A percentile compares a stretch with the other conserved stretches of the same genome.
These are phyloP conservation scores for Epicampocera succincta DNA, from an alignment of 2,888 invertebrate species.

Conservation along the genomic window DNA sequence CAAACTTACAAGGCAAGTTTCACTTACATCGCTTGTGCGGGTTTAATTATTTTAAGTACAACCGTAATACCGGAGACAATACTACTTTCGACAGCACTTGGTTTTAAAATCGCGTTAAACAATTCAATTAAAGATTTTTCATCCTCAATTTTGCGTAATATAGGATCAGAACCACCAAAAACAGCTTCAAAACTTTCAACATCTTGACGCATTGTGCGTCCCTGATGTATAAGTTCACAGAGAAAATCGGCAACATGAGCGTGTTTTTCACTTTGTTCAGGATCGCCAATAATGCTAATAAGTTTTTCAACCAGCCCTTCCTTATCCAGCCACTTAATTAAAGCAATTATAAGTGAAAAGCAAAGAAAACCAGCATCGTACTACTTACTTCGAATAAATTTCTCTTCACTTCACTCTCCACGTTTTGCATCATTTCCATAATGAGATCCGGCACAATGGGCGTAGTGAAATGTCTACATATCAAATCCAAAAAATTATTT, in stretches of 20 bases:
- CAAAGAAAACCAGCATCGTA: background rate
- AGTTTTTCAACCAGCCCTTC: constrained; percentile 93
- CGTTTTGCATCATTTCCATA: constrained; percentile 91
- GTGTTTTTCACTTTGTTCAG: constrained; percentile 88
- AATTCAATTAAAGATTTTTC: constrained; percentile 86
- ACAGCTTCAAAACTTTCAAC: constrained; percentile 81
- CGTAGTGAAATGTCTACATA: constrained; percentile 94
- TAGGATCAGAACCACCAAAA: constrained; percentile 84
- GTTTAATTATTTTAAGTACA: constrained; percentile 86
- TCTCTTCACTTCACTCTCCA: constrained; percentile 88
- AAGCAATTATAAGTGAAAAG: no score
- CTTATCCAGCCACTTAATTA: constrained; percentile 92
- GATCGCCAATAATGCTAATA: constrained; percentile 85
- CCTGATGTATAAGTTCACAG: constrained; percentile 90
- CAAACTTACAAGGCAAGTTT: background rate
- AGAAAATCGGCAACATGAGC: constrained; percentile 93
- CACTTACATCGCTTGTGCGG: constrained; percentile 78
- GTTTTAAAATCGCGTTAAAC: constrained; percentile 88
- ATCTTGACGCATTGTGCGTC: constrained; percentile 84
- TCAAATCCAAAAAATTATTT: constrained; percentile 92
- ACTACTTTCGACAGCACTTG: constrained; percentile 86
- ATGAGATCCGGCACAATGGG: constrained; percentile 97
- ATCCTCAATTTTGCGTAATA: constrained; percentile 87
- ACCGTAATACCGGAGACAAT: constrained; percentile 91
- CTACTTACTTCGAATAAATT: constrained; percentile 86